Conservation (phyloP, 2,797 vertebrate species). For the Dendrocincla fuliginosa region DNA sequence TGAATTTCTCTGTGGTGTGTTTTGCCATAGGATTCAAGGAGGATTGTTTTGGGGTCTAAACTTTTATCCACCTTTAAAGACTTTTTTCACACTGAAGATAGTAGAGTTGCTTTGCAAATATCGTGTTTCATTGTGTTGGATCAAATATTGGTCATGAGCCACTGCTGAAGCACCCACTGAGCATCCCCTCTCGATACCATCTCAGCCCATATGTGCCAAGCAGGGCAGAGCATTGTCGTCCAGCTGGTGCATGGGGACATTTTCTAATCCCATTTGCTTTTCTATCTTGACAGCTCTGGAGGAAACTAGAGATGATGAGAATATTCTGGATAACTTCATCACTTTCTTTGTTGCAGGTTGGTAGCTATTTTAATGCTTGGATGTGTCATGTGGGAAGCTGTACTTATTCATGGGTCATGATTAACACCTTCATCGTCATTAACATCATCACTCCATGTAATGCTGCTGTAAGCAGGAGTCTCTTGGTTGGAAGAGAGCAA, state of each 20-base stretch:
- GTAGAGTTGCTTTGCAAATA: not conserved
- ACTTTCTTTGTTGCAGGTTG: conserved; percentile 92
- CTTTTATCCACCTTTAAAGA: not conserved
- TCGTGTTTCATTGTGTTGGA: not conserved
- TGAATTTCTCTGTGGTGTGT: not conserved
- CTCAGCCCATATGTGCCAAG: not conserved
- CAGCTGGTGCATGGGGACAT: accelerated
- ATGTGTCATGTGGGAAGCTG: not conserved
- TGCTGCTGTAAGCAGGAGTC: not conserved
- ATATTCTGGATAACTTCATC: conserved; percentile 90
- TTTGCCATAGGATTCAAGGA: not conserved
- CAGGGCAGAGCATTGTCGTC: not conserved
- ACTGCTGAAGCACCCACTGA: not conserved
- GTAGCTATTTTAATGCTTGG: conserved; percentile 36
- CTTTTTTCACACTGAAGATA: not conserved
- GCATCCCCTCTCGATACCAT: accelerated
- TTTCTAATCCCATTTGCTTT: not conserved
- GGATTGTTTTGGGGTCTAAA: not conserved
- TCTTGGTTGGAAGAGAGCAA: not conserved
- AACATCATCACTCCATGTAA: not conserved
- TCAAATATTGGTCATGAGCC: not conserved
- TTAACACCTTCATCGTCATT: not conserved
- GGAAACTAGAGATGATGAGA: conserved; percentile 80
- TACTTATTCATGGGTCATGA: not conserved
- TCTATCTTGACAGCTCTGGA: conserved; percentile 76